A percentile compares a stretch with the other conserved stretches of the same genome.
Evolutionary conservation across 2,888 invertebrate genomes (phyloP).

Genomic region (Aleiodes testaceus): DNA sequence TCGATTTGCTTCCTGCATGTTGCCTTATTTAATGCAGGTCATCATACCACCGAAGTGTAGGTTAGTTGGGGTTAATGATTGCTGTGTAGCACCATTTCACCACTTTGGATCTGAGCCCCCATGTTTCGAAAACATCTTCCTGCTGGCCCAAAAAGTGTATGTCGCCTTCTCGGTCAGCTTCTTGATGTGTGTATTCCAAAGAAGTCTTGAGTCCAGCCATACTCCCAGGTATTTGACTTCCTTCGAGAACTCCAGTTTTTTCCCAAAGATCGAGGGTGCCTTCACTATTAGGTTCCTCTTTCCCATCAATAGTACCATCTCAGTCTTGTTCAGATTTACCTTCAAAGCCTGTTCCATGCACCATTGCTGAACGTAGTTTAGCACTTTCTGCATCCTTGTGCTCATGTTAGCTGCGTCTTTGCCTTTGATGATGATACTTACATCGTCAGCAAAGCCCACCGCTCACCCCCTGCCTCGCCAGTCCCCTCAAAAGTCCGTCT

Average conservation of each 20-base stretch:
- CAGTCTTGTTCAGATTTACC: conserved; percentile 43
- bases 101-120: conserved; percentile 46
- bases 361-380: conserved; percentile 35
- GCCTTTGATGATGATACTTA: conserved; percentile 29
- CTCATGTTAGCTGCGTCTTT: conserved; percentile 3
- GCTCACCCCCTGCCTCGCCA: conserved; percentile 19
- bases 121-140: conserved; percentile 43
- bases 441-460: conserved; percentile 36
- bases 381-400: conserved; percentile 35
- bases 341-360: conserved; percentile 30
- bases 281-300: background rate
- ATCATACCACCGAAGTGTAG: conserved; percentile 43
- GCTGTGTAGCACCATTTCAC: conserved; percentile 47
- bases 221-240: conserved; percentile 25
- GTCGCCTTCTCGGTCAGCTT: conserved; percentile 30
- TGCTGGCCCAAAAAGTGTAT: conserved; percentile 37
- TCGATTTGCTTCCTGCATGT: background rate
- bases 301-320: conserved; percentile 40
- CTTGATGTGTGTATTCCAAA: conserved; percentile 25
- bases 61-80: conserved; percentile 40
- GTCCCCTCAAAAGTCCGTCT: conserved; percentile 34
- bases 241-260: no score
- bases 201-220: conserved; percentile 33
- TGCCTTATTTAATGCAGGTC: conserved; percentile 19
- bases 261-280: no score